These are phyloP conservation scores for Salvelinus sp. DNA, from an alignment of 2,113 vertebrate genomes.

Conservation along the genomic window DNA sequence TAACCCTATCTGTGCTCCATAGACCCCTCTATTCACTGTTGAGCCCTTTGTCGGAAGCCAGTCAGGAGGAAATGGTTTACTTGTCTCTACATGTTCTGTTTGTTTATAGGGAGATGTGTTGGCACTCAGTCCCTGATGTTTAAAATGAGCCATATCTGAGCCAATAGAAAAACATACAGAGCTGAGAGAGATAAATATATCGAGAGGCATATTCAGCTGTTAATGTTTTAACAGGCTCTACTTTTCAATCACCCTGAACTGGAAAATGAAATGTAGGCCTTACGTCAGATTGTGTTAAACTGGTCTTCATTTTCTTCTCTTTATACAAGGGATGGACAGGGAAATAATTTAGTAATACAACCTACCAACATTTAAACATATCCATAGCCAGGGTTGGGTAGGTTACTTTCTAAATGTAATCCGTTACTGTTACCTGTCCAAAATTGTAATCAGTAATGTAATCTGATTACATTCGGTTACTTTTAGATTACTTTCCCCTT, in stretches of 20 bases:
- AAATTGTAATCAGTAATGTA: too few relatives aligned
- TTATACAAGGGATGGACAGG: not conserved
- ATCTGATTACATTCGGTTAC: too few relatives aligned
- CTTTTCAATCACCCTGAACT: not conserved
- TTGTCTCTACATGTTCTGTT: conserved; percentile 52
- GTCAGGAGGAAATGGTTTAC: conserved; percentile 38
- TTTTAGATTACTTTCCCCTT: too few relatives aligned
- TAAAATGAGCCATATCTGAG: conserved; percentile 33
- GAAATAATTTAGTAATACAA: too few relatives aligned
- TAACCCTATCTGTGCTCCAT: conserved; percentile 15
- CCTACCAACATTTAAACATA: too few relatives aligned
- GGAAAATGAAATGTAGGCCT: not conserved
- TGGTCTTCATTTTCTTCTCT: not conserved
- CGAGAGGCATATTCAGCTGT: conserved; percentile 3
- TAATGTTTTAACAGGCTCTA: conserved; percentile 9
- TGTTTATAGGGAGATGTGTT: conserved; percentile 37
- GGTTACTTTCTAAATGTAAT: too few relatives aligned
- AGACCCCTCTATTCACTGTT: conserved; percentile 15
- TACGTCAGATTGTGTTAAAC: not conserved
- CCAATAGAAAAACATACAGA: conserved; percentile 31
- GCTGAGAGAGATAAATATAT: conserved; percentile 9
- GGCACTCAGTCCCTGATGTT: conserved; percentile 17
- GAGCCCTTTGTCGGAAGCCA: conserved; percentile 33
- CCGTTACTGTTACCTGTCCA: too few relatives aligned
- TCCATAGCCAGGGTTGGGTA: too few relatives aligned